Percentiles rank a stretch among this genome's conserved stretches.
Conservation (phyloP, 2,113 vertebrate genomes). For the Rostratula benghalensis region DNA sequence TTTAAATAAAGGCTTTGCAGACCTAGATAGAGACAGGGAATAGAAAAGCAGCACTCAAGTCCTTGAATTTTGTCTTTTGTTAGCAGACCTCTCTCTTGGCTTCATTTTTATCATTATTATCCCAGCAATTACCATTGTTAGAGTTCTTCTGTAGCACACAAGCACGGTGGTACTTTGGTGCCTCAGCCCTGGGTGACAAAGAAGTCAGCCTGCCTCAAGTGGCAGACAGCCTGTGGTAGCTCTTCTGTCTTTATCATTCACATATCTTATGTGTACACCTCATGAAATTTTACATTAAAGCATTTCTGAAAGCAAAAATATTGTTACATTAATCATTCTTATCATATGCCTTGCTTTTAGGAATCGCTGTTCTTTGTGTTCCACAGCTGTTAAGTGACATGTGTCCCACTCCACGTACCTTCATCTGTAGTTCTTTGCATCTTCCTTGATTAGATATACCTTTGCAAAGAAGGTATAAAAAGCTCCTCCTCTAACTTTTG, state of each 20-base stretch:
- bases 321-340: not conserved
- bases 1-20: conserved; percentile 10
- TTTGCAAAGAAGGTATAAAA: not conserved
- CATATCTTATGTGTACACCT: rapidly evolving
- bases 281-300: not conserved
- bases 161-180: not conserved
- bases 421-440: not conserved
- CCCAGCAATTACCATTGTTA: not conserved
- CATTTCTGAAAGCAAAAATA: not conserved
- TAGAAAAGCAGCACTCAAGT: not conserved
- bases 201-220: not conserved
- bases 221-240: not conserved
- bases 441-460: not conserved
- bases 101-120: not conserved
- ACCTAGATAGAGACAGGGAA: not conserved
- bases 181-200: not conserved
- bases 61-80: conserved; percentile 19
- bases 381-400: not conserved
- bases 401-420: not conserved
- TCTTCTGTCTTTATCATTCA: not conserved
- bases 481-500: not conserved
- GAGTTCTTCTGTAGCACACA: not conserved
- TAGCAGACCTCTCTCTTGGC: not conserved
- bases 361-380: not conserved
- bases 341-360: not conserved